Base-by-base conservation (phyloP, 2,888 invertebrate genomes). In the Pristionchus entomophagus region DNA sequence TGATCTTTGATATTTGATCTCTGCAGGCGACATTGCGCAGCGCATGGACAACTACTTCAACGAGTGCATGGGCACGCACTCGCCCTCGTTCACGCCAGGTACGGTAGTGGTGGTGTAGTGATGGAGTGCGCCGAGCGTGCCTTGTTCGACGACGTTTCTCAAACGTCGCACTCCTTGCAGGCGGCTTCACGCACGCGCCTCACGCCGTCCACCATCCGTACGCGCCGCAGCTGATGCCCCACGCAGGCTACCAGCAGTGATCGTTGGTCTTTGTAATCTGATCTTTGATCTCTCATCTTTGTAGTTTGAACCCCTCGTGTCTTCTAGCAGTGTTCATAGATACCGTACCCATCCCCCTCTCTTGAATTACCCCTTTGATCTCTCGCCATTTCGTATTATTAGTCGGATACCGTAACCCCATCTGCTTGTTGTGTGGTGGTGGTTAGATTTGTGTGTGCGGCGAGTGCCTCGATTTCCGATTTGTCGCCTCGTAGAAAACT, bases 31-130 rank as follows among this genome's bases (percentile, higher is more conserved):
- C 12, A 41, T 80, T 2, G 49, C 51, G 6, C 78, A 80, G 41
- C 49, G 78, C 32, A 49, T 80, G 29, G 2, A 38, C 19, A 41
- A 80, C 78, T 49, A 6, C 51, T 80, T 80, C 78, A 80, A 80
- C 78, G 51, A 49, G 49, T 8, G 78, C 78, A 26, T 51, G 41
- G 78, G 78, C 78, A 51, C 22, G 26, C 29, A 49, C 51, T 51
- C 51, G 26, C 78, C 78, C 32, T 8, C 78, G 51, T 17, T 80
- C 78, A 80, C 78, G 78, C 78, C 78, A 49, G 78, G 78, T 73
- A 73, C 41, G 73, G 41, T 73, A 26, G 45, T 17, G n/a, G 32
- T 41, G 26, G 17, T 41, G 38, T 35, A n/a, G 14, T 41, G 73
- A n/a, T n/a, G n/a, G n/a, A n/a, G 73, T 73, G 73, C 73, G 26